Evolutionary conservation across 2,888 invertebrate species (phyloP), one percentile per base, ranked within the genome.

Genomic region (Eristalis pertinax): DNA sequence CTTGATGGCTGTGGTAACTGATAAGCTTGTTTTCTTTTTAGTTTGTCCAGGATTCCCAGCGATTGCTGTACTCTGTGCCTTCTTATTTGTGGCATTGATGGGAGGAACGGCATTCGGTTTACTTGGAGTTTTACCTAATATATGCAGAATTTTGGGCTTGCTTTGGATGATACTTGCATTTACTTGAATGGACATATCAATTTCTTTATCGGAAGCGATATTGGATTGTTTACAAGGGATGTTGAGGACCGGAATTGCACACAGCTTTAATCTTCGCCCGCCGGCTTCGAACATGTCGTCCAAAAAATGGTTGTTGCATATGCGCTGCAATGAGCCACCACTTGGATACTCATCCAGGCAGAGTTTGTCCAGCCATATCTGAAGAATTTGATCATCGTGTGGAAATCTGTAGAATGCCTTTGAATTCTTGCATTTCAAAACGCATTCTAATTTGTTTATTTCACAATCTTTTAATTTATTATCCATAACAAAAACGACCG

Each of bases 271-370:
- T n/a, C 32, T n/a, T 50, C 8, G 43, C 35, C n/a, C 50, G 13
- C 19, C 22, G 7, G 43, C 73, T 3, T 32, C 26, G 13, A 64
- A 50, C 73, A 73, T 73, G 13, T 22, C 29, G 3, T 63, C 43
- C 1, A 64, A 73, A 29, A 73, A 73, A n/a, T 73, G 73, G 10
- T 50, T 50, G 11, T 22, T 50, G 73, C 73, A 73, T 19, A 73
- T 50, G 5, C 73, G 63, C 4, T 32, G 43, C 15, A 43, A 41
- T 15, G 26, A 3, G 13, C 11, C 13, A 32, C 11, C 3, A 11
- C 15, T 13, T 22, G 67, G 73, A 1, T 73, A 26, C 0, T 8
- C 5, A 29, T 32, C 29, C 4, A 80, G 13, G 11, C 67, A 62
- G 32, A 80, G 26, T 60, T 7, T 32, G 4, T 67, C 50, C 10